Percentiles rank a stretch among this genome's conserved stretches.
phyloP scores from a whole-genome alignment of 2,113 vertebrate genomes.

The Hydrolagus affinis region DNA sequence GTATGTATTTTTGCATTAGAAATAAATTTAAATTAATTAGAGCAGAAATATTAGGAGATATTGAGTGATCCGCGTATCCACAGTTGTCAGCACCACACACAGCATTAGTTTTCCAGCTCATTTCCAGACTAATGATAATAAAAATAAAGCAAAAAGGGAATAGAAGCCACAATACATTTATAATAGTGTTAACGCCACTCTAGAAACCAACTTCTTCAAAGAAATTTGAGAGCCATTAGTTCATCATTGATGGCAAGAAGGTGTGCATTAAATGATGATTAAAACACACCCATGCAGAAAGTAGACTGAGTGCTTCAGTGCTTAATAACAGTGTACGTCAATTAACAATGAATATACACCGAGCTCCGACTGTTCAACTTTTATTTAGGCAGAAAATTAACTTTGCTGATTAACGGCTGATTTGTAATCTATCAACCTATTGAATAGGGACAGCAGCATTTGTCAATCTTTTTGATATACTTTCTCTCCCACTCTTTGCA shows the following conservation, averaged over 20 bases:
- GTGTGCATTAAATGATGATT: conserved; percentile 3
- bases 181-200: not conserved
- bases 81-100: not conserved
- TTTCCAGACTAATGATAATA: conserved; percentile 25
- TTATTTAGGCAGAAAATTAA: conserved; percentile 1
- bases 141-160: conserved; percentile 5
- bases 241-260: conserved; percentile 14
- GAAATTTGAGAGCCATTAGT: not conserved
- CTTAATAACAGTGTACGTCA: not conserved
- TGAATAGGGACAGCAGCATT: not conserved
- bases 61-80: not conserved
- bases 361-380: not conserved
- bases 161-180: not conserved
- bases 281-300: conserved; percentile 14
- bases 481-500: no score
- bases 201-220: not conserved
- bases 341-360: not conserved
- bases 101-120: conserved; percentile 13
- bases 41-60: conserved; percentile 12
- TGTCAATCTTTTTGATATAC: no score
- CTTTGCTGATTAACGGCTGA: not conserved
- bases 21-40: conserved; percentile 23
- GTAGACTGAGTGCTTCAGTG: not conserved
- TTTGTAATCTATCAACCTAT: not conserved
- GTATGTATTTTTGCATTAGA: conserved; percentile 14